These are phyloP conservation scores for Asobara japonica DNA, from an alignment of 1,140 invertebrate genomes.

Conservation along the genomic window DNA sequence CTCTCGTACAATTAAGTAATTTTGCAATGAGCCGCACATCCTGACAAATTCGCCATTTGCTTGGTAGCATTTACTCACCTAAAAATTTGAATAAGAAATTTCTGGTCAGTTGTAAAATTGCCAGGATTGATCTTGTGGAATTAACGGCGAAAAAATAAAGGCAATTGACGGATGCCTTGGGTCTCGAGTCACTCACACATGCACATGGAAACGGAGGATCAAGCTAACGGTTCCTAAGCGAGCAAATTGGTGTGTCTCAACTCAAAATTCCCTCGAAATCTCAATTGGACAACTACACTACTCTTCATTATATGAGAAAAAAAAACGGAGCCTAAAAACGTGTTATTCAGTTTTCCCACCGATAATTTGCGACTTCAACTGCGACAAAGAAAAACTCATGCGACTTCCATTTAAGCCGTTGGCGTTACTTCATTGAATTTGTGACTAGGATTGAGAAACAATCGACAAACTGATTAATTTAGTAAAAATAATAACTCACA, in stretches of 20 bases:
- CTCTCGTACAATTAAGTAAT: not conserved
- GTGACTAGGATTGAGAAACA: not conserved
- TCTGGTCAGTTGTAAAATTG: not conserved
- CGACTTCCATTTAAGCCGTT: not conserved
- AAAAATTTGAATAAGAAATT: not conserved
- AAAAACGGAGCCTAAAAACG: too few relatives aligned
- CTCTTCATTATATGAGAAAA: too few relatives aligned
- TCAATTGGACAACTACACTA: too few relatives aligned
- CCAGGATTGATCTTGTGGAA: constrained; percentile 25
- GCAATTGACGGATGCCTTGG: constrained; percentile 13
- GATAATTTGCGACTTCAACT: not conserved
- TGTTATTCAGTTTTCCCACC: not conserved
- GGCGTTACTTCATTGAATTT: not conserved
- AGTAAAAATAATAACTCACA: not conserved
- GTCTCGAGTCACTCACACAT: constrained; percentile 16
- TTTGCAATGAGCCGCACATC: too few relatives aligned
- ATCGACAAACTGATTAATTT: not conserved
- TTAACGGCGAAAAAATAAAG: not conserved
- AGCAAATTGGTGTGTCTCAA: constrained; percentile 22
- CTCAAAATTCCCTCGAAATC: not conserved
- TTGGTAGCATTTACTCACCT: not conserved
- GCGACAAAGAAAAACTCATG: not conserved
- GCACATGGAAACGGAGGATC: constrained; percentile 10
- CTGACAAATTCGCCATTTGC: not conserved
- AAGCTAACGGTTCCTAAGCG: constrained; percentile 35